phyloP scores from a whole-genome alignment of 37 sponge, comb jelly and placozoan species.

The Spongilla lacustris region DNA sequence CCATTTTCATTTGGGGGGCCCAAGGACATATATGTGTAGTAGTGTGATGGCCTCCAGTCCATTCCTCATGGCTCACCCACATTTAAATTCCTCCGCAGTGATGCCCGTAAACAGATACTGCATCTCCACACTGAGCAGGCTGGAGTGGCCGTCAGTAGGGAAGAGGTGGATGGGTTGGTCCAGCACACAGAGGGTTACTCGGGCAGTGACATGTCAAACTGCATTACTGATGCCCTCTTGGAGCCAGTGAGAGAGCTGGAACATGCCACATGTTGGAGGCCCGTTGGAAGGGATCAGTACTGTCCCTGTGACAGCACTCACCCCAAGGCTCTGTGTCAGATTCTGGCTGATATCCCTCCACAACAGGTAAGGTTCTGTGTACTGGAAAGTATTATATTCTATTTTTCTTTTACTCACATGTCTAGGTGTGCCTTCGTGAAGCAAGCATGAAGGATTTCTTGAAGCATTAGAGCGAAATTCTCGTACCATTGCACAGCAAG shows the following conservation, averaged over 20 bases:
- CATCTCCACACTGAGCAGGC: slow-evolving; percentile 9
- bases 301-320: slow-evolving; percentile 23
- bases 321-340: slow-evolving; percentile 6
- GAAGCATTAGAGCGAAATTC: slow-evolving; percentile 43
- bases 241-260: slow-evolving; percentile 83
- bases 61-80: neutral
- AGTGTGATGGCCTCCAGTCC: no score
- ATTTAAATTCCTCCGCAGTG: neutral
- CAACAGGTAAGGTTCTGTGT: slow-evolving; percentile 20
- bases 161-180: slow-evolving; percentile 64
- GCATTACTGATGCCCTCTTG: slow-evolving; percentile 70
- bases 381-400: no score
- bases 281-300: neutral
- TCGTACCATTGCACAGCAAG: slow-evolving; percentile 36
- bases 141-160: slow-evolving; percentile 18
- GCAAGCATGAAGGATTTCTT: slow-evolving; percentile 15
- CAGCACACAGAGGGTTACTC: slow-evolving; percentile 67
- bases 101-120: slow-evolving; percentile 45
- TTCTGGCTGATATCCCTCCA: slow-evolving; percentile 39
- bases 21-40: no score
- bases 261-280: slow-evolving; percentile 48
- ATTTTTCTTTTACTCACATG: neutral
- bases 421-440: slow-evolving; percentile 9
- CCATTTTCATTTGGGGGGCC: no score
- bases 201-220: slow-evolving; percentile 84